Percentiles rank a stretch among this genome's conserved stretches.
These are phyloP conservation scores for Cisticola juncidis DNA, from an alignment of 2,113 vertebrate species.

Conservation along the genomic window DNA sequence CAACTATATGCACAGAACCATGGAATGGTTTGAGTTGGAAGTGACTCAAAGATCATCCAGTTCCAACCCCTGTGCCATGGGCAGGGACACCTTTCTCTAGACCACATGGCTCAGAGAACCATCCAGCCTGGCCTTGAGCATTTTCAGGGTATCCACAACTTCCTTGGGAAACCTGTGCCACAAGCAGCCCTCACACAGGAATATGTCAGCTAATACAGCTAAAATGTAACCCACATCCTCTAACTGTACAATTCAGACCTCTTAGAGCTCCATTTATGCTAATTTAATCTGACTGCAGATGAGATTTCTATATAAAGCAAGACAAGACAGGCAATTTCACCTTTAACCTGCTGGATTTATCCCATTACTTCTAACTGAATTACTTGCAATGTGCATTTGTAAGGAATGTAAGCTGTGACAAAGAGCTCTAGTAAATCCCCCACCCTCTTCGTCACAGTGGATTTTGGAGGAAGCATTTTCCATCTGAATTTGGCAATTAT, in stretches of 20 bases:
- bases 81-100: background rate
- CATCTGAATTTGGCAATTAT: background rate
- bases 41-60: background rate
- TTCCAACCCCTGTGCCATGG: background rate
- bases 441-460: background rate
- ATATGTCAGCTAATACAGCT: background rate
- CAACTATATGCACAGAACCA: background rate
- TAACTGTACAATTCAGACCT: rapidly evolving
- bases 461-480: background rate
- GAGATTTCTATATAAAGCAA: background rate
- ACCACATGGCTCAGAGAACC: background rate
- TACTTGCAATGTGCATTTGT: background rate
- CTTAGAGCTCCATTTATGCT: background rate
- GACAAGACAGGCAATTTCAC: background rate
- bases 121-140: background rate
- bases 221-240: background rate
- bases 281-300: background rate
- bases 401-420: background rate
- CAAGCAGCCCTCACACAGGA: background rate
- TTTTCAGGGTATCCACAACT: rapidly evolving
- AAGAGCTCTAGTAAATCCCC: background rate
- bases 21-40: background rate
- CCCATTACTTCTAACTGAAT: background rate
- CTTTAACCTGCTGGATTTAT: background rate
- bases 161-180: background rate